A percentile compares a stretch with the other conserved stretches of the same genome.
These are phyloP conservation scores for Scalopus aquaticus DNA, from an alignment of 2,113 vertebrate genomes.

Conservation along the genomic window DNA sequence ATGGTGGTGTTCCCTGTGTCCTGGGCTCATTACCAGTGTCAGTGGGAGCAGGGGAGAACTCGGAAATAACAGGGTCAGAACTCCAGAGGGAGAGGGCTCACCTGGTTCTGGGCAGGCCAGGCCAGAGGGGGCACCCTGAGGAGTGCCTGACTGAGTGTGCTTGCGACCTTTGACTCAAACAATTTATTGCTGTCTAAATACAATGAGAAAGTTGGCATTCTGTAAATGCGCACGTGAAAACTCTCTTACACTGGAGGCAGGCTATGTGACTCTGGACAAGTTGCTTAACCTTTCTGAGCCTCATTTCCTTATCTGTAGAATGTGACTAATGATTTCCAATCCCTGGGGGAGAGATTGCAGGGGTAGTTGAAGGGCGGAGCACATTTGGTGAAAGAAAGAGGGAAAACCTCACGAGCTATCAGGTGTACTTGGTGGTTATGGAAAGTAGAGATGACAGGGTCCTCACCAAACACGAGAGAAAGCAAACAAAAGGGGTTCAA, in stretches of 20 bases:
- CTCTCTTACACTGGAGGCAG: background rate
- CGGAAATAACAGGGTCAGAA: background rate
- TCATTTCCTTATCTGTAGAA: background rate
- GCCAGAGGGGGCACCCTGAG: too few species aligned
- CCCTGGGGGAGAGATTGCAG: background rate
- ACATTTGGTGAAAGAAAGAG: background rate
- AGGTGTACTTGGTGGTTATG: background rate
- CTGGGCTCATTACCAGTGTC: background rate
- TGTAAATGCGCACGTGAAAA: background rate
- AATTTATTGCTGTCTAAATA: background rate
- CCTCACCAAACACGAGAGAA: too few species aligned
- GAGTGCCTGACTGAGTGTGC: background rate
- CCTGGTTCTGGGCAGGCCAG: background rate
- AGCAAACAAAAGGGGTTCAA: background rate
- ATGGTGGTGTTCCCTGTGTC: too few species aligned
- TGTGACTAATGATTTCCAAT: background rate
- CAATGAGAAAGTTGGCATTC: background rate
- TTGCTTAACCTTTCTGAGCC: background rate
- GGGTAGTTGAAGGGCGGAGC: too few species aligned
- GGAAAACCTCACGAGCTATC: background rate
- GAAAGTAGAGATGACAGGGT: background rate
- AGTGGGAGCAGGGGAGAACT: fast-evolving
- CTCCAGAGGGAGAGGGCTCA: background rate
- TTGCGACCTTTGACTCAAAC: background rate
- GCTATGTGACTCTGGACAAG: background rate